phyloP scores from a whole-genome alignment of 2,888 invertebrate species.

The Stenolophus ochropezus region DNA sequence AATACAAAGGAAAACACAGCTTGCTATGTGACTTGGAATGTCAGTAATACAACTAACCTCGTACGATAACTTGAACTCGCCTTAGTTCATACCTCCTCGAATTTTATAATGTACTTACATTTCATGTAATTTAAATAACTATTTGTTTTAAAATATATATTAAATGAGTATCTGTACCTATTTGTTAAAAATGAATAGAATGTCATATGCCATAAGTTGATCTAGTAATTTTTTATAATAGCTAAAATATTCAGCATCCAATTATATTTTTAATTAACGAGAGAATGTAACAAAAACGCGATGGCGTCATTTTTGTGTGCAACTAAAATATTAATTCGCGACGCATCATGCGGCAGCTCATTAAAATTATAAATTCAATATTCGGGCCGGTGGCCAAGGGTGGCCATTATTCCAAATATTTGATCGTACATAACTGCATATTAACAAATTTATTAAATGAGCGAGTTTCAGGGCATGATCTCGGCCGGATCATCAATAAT shows the following conservation, averaged over 20 bases:
- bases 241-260: neutral
- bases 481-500: slow-evolving; percentile 40
- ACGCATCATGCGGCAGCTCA: neutral
- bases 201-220: too few relatives aligned
- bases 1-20: too few relatives aligned
- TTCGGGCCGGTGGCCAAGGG: neutral
- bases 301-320: neutral
- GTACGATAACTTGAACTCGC: too few relatives aligned
- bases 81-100: too few relatives aligned
- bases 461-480: slow-evolving; percentile 50
- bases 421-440: slow-evolving; percentile 51
- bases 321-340: neutral
- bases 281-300: neutral
- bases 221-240: neutral
- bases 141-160: too few relatives aligned
- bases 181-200: too few relatives aligned
- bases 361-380: slow-evolving; percentile 38
- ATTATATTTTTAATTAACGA: neutral
- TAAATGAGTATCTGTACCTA: too few relatives aligned
- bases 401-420: slow-evolving; percentile 33
- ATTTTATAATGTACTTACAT: too few relatives aligned
- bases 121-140: too few relatives aligned
- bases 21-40: too few relatives aligned
- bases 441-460: slow-evolving; percentile 59
- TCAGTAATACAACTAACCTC: too few relatives aligned